A percentile compares a stretch with the other conserved stretches of the same genome.
These are phyloP conservation scores for Chirona hameri DNA, from an alignment of 2,888 invertebrate genomes.

Conservation along the genomic window DNA sequence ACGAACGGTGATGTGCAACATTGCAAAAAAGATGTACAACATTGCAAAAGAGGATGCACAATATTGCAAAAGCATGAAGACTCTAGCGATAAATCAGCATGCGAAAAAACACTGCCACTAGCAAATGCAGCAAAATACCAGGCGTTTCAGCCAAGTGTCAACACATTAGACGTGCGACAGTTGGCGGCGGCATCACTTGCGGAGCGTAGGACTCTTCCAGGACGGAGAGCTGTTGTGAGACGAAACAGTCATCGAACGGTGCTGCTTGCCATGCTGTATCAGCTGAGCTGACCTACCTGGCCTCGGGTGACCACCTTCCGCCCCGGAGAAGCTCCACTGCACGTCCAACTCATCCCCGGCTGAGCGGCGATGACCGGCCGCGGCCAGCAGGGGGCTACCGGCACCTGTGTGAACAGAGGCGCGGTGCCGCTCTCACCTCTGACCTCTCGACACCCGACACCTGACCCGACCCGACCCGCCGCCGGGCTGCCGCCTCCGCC, in stretches of 20 bases:
- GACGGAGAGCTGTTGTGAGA: not conserved
- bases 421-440: not conserved
- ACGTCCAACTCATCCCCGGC: not conserved
- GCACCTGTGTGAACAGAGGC: not conserved
- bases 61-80: too few relatives aligned
- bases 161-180: not conserved
- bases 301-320: too few relatives aligned
- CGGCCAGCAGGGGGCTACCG: not conserved
- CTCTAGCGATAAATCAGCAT: too few relatives aligned
- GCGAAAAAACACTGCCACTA: too few relatives aligned
- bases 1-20: too few relatives aligned
- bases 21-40: too few relatives aligned
- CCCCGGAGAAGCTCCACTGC: constrained; percentile 4
- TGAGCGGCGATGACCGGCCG: not conserved
- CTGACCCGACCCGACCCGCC: not conserved
- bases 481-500: too few relatives aligned
- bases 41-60: too few relatives aligned
- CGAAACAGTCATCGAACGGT: too few relatives aligned
- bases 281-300: not conserved
- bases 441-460: not conserved
- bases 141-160: too few relatives aligned
- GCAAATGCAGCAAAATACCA: too few relatives aligned
- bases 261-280: not conserved
- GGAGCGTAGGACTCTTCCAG: not conserved
- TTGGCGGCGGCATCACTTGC: not conserved